phyloP scores from a whole-genome alignment of 2,888 invertebrate genomes.

The Polylopha cassiicola region DNA sequence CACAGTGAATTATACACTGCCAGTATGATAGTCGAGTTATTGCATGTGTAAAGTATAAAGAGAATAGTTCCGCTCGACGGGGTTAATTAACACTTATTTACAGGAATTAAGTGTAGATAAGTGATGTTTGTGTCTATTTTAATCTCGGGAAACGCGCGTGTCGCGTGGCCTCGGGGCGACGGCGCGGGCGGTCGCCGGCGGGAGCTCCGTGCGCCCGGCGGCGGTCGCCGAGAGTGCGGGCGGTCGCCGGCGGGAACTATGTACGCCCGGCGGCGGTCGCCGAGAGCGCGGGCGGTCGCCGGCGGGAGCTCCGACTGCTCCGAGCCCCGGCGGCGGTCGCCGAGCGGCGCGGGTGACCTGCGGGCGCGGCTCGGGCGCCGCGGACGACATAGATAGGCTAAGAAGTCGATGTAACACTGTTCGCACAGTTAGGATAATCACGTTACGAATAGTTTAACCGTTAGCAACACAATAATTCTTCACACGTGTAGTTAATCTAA shows the following conservation, averaged over 20 bases:
- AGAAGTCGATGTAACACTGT: constrained; percentile 41
- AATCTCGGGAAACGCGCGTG: constrained; percentile 19
- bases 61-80: neutral
- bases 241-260: neutral
- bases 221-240: neutral
- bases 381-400: constrained; percentile 23
- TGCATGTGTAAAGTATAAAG: no score
- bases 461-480: constrained; percentile 57
- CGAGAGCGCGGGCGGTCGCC: neutral
- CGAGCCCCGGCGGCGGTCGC: neutral
- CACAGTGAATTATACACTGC: no score
- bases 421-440: constrained; percentile 55
- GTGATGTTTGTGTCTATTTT: constrained; percentile 17
- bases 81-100: neutral
- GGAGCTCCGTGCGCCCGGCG: no score
- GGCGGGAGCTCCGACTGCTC: neutral
- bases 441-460: constrained; percentile 54
- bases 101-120: constrained; percentile 13
- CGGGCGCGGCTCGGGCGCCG: constrained; percentile 11
- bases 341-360: neutral
- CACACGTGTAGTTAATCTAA: constrained; percentile 53
- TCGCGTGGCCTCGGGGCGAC: constrained; percentile 10
- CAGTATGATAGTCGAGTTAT: no score
- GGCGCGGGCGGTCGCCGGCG: no score
- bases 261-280: no score